Evolutionary conservation across 2,888 invertebrate species (phyloP).

Genomic region (Crepidodera aurea): DNA sequence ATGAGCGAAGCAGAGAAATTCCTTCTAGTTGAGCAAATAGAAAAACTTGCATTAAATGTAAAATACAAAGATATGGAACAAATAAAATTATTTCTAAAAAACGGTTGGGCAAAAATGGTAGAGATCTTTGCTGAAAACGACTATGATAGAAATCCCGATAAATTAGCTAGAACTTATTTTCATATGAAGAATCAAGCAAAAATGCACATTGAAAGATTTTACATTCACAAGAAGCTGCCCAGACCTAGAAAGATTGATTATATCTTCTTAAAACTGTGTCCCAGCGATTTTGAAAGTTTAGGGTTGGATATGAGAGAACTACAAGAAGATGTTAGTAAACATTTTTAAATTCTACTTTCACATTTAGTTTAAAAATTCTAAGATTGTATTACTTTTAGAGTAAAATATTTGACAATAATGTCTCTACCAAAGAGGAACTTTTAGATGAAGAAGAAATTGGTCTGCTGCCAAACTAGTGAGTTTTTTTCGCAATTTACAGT

Average conservation of each 20-base stretch:
- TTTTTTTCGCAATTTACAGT: no score
- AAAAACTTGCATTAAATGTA: constrained; percentile 21
- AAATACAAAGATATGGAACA: constrained; percentile 26
- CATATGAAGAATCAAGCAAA: constrained; percentile 32
- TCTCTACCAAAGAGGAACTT: neutral
- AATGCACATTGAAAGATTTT: constrained; percentile 28
- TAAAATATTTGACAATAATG: neutral
- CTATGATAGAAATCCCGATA: constrained; percentile 26
- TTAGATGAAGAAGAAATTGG: neutral
- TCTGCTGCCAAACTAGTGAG: neutral
- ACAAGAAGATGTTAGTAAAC: constrained; percentile 25
- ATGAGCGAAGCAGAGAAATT: constrained; percentile 22
- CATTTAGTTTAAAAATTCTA: neutral
- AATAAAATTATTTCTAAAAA: constrained; percentile 18
- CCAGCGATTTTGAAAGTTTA: constrained; percentile 19
- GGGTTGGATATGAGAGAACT: constrained; percentile 21
- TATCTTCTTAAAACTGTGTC: constrained; percentile 27
- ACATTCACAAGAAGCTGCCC: constrained; percentile 23
- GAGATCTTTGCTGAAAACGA: constrained; percentile 25
- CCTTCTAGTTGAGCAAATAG: constrained; percentile 21
- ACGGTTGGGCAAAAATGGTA: constrained; percentile 28
- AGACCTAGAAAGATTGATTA: constrained; percentile 25
- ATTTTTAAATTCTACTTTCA: neutral
- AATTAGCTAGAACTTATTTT: constrained; percentile 28
- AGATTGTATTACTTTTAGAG: neutral